These are phyloP conservation scores for Pipa parva DNA, from an alignment of 2,113 vertebrate species.

Conservation along the genomic window DNA sequence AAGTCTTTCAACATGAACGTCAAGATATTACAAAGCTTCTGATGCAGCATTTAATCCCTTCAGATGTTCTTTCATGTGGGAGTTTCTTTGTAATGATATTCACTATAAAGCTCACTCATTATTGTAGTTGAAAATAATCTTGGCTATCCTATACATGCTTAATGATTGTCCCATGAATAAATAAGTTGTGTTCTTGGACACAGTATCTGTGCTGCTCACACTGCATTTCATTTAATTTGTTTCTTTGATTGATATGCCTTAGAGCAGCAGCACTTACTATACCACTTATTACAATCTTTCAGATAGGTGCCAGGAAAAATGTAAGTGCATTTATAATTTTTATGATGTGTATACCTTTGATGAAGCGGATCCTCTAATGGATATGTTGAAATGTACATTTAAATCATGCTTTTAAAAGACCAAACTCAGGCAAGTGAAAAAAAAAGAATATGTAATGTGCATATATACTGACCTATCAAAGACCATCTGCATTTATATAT, in stretches of 20 bases:
- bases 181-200: neutral
- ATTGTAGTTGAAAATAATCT: neutral
- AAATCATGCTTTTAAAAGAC: too few relatives aligned
- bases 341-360: slow-evolving; percentile 8
- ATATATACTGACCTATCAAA: too few relatives aligned
- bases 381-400: neutral
- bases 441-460: too few relatives aligned
- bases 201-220: neutral
- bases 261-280: neutral
- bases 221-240: neutral
- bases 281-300: neutral
- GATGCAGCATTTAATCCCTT: too few relatives aligned
- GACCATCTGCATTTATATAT: too few relatives aligned
- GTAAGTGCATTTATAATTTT: neutral
- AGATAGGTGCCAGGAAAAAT: neutral
- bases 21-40: too few relatives aligned
- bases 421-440: too few relatives aligned
- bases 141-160: neutral
- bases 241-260: neutral
- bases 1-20: too few relatives aligned
- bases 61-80: too few relatives aligned
- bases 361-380: neutral
- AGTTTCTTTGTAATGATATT: too few relatives aligned
- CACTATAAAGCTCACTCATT: neutral
- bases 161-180: neutral